Conservation (phyloP, 1,140 invertebrate species). For the Cotesia chilonis region DNA sequence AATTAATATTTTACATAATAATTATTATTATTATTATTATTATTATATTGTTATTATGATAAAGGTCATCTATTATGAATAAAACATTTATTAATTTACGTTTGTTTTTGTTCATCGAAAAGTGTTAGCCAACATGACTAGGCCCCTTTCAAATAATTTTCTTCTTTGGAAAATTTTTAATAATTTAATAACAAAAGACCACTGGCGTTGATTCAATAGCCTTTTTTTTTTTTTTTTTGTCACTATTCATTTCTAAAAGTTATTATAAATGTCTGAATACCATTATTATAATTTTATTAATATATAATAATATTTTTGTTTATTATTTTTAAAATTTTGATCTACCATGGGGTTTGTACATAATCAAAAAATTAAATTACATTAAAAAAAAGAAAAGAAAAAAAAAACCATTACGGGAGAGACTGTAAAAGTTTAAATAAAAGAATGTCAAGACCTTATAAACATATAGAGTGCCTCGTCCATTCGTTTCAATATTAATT, state of each 20-base stretch:
- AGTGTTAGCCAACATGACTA: constrained; percentile 8
- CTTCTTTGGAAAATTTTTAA: constrained; percentile 13
- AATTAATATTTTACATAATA: constrained; percentile 9
- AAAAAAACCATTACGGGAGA: constrained; percentile 27
- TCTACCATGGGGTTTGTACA: constrained; percentile 56
- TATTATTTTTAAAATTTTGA: constrained; percentile 39
- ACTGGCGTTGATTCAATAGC: constrained; percentile 31
- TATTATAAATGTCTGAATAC: too few relatives aligned
- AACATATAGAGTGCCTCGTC: background rate
- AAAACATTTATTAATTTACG: background rate
- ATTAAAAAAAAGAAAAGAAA: constrained; percentile 50
- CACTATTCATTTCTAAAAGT: too few relatives aligned
- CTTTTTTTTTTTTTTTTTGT: constrained; percentile 14
- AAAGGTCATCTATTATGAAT: constrained; percentile 8
- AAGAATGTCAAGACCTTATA: constrained; percentile 11
- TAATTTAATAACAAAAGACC: constrained; percentile 15
- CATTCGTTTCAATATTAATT: constrained; percentile 29
- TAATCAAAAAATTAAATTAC: constrained; percentile 39
- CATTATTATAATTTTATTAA: constrained; percentile 30
- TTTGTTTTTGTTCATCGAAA: constrained; percentile 3
- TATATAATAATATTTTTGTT: constrained; percentile 43
- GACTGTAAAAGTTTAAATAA: constrained; percentile 6
- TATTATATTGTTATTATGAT: background rate
- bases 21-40: constrained; percentile 8
- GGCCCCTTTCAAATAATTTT: constrained; percentile 15